Evolutionary conservation across 2,888 invertebrate species (phyloP).

Genomic region (Agelastica alni): DNA sequence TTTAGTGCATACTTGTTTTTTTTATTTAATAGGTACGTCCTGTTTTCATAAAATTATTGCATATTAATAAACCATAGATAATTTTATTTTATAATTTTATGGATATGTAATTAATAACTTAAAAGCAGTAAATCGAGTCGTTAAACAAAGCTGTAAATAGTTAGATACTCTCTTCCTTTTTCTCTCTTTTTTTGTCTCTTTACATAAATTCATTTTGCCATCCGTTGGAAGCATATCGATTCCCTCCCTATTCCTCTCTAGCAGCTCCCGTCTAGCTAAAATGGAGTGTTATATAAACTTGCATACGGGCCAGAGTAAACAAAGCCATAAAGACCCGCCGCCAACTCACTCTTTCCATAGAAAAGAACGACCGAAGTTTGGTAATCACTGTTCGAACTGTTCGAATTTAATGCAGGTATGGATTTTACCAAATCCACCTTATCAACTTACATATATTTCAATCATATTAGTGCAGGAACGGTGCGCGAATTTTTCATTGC

Average conservation of each 20-base stretch:
- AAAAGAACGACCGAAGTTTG: constrained; percentile 53
- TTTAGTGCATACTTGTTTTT: too few relatives aligned
- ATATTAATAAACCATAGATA: too few relatives aligned
- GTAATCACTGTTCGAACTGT: constrained; percentile 51
- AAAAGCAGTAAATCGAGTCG: not conserved
- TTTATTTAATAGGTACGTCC: too few relatives aligned
- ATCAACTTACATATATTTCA: constrained; percentile 42
- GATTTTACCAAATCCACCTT: constrained; percentile 42
- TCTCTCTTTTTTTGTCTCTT: not conserved
- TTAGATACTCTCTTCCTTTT: constrained; percentile 14
- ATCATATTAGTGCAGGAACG: constrained; percentile 29
- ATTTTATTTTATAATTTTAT: too few relatives aligned
- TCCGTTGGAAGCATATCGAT: constrained; percentile 32
- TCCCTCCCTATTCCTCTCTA: not conserved
- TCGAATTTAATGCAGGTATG: constrained; percentile 48
- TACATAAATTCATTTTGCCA: constrained; percentile 24
- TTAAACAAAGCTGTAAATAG: constrained; percentile 9
- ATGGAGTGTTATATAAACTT: constrained; percentile 50
- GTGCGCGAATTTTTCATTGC: too few relatives aligned
- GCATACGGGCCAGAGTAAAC: constrained; percentile 52
- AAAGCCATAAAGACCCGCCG: constrained; percentile 55
- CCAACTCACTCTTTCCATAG: constrained; percentile 47
- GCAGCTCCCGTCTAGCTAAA: constrained; percentile 35
- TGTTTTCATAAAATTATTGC: too few relatives aligned
- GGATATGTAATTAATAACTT: not conserved